These are phyloP conservation scores for Lydus trimaculatus DNA, from an alignment of 2,888 invertebrate species.

Conservation along the genomic window DNA sequence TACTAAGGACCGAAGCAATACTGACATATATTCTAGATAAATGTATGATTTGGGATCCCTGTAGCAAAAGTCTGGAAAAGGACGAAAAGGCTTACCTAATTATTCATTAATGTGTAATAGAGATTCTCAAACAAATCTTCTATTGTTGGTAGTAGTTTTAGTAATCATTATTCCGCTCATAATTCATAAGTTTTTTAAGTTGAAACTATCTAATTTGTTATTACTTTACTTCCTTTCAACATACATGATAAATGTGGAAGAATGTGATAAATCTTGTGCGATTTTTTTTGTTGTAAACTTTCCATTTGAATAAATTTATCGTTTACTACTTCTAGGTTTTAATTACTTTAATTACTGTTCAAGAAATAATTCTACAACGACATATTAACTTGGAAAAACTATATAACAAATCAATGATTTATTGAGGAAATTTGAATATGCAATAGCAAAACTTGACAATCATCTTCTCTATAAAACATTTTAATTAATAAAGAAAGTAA, in stretches of 20 bases:
- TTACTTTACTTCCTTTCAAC: background rate
- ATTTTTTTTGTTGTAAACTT: background rate
- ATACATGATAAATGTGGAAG: background rate
- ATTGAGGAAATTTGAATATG: constrained; percentile 11
- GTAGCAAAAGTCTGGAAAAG: too few relatives aligned
- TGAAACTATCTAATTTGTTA: background rate
- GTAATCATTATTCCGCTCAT: background rate
- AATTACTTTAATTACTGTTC: background rate
- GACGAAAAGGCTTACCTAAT: too few relatives aligned
- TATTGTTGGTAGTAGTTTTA: background rate
- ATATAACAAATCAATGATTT: background rate
- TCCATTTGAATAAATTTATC: background rate
- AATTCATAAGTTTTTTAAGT: background rate
- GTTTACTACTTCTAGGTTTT: background rate
- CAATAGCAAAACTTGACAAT: background rate
- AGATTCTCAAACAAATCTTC: background rate
- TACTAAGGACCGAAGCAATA: too few relatives aligned
- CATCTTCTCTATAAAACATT: background rate
- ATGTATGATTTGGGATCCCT: too few relatives aligned
- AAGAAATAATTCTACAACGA: background rate
- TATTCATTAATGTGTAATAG: too few relatives aligned
- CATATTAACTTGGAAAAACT: too few relatives aligned
- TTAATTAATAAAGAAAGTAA: constrained; percentile 10
- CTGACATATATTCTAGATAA: too few relatives aligned
- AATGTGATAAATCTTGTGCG: background rate